Conservation (phyloP, 1,140 invertebrate species). For the Babylonia areolata region DNA sequence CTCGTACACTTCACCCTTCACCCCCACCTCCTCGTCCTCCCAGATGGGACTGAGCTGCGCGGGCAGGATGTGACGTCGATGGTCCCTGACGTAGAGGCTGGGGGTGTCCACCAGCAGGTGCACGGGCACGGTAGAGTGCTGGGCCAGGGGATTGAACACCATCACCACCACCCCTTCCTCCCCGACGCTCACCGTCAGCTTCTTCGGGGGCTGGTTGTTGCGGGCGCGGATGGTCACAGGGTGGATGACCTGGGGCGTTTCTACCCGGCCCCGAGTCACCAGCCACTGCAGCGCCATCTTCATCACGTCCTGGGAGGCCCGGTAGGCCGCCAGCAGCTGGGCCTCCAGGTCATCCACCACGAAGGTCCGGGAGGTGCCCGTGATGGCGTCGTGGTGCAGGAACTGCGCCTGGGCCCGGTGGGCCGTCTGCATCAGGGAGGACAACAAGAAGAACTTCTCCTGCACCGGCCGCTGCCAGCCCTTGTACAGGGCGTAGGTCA, state of each 20-base stretch:
- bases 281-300: slow-evolving; percentile 55
- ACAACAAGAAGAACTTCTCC: slow-evolving; percentile 48
- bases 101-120: slow-evolving; percentile 55
- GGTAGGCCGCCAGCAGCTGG: slow-evolving; percentile 79
- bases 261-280: slow-evolving; percentile 54
- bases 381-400: slow-evolving; percentile 98
- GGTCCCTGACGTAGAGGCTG: slow-evolving; percentile 34
- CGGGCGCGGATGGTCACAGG: slow-evolving; percentile 49
- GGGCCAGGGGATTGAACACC: slow-evolving; percentile 65
- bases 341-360: slow-evolving; percentile 95
- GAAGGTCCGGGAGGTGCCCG: slow-evolving; percentile 94
- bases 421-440: slow-evolving; percentile 80
- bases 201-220: slow-evolving; percentile 45
- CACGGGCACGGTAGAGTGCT: slow-evolving; percentile 59
- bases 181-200: slow-evolving; percentile 40
- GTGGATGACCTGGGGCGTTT: slow-evolving; percentile 56
- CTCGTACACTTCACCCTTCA: slow-evolving; percentile 58
- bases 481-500: slow-evolving; percentile 62
- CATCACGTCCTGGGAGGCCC: slow-evolving; percentile 62
- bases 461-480: slow-evolving; percentile 45
- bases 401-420: slow-evolving; percentile 90
- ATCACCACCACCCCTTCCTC: slow-evolving; percentile 53
- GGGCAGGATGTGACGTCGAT: slow-evolving; percentile 57
- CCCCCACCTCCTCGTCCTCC: slow-evolving; percentile 51
- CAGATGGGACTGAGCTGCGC: slow-evolving; percentile 67